Conservation (phyloP, 1,140 invertebrate genomes). For the Copidosoma floridanum region DNA sequence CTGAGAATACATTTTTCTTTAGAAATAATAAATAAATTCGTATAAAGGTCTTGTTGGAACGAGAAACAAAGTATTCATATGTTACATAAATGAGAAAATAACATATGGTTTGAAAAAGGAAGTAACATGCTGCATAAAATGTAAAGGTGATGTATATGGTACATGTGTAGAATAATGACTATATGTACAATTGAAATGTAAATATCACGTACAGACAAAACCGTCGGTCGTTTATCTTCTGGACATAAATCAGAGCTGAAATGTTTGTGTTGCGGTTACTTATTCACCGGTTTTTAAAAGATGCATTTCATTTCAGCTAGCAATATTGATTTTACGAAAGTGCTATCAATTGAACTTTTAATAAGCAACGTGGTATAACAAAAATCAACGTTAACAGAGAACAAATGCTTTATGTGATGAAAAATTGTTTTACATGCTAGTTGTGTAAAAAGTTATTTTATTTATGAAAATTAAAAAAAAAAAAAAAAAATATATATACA, state of each 20-base stretch:
- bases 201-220: constrained; percentile 21
- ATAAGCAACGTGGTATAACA: no score
- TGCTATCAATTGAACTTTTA: no score
- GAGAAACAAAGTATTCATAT: not conserved
- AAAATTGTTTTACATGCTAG: no score
- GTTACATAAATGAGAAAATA: not conserved
- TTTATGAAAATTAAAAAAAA: not conserved
- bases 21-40: not conserved
- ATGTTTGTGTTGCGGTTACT: not conserved
- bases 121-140: constrained; percentile 3
- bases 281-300: not conserved
- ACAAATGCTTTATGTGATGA: no score
- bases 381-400: no score
- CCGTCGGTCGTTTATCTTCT: constrained; percentile 6
- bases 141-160: constrained; percentile 8
- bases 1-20: not conserved
- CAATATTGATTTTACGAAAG: not conserved
- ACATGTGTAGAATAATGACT: constrained; percentile 21
- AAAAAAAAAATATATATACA: not conserved
- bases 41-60: not conserved
- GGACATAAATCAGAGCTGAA: not conserved
- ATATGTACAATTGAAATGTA: constrained; percentile 33
- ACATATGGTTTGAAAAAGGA: not conserved
- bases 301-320: not conserved
- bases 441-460: not conserved